These are phyloP conservation scores for Germaria angustata DNA, from an alignment of 2,888 invertebrate genomes.

Conservation along the genomic window DNA sequence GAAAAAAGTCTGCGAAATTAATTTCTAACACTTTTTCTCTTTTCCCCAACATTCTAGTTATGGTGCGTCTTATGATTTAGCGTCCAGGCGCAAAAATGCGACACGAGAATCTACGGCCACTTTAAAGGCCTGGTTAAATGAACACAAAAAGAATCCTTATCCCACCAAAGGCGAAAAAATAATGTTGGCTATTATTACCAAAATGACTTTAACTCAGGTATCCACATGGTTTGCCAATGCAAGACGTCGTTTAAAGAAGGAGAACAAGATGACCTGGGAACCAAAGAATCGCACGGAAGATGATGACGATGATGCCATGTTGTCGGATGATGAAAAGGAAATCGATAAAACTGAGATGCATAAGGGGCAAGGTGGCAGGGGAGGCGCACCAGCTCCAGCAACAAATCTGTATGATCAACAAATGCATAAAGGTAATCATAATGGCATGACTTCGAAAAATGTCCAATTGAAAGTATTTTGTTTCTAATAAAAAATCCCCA, in stretches of 20 bases:
- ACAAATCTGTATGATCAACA: slow-evolving; percentile 54
- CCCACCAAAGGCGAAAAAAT: slow-evolving; percentile 98
- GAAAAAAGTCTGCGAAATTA: slow-evolving; percentile 1
- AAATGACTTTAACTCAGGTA: slow-evolving; percentile 97
- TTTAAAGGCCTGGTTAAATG: slow-evolving; percentile 97
- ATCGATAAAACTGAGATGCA: slow-evolving; percentile 79
- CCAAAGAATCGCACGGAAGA: slow-evolving; percentile 95
- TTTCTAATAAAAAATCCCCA: too few species aligned
- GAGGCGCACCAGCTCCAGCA: neutral
- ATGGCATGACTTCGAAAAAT: too few species aligned
- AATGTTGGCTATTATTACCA: slow-evolving; percentile 96
- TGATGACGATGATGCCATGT: slow-evolving; percentile 91
- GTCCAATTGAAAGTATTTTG: too few species aligned
- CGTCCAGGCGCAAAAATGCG: slow-evolving; percentile 97
- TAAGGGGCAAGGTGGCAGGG: slow-evolving; percentile 27
- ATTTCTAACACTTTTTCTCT: neutral
- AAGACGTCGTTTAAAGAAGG: slow-evolving; percentile 94
- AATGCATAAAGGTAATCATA: slow-evolving; percentile 62
- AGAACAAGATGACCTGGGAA: slow-evolving; percentile 99
- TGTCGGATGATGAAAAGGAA: slow-evolving; percentile 93
- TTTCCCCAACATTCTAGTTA: slow-evolving; percentile 83
- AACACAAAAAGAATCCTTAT: slow-evolving; percentile 97
- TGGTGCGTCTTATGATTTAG: slow-evolving; percentile 95
- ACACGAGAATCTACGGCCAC: slow-evolving; percentile 98
- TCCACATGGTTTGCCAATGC: slow-evolving; percentile 99